Evolutionary conservation across 92 coral and sea anemone genomes (phyloP), one percentile per base, ranked within the genome.

Genomic region (Actinernus sp.): DNA sequence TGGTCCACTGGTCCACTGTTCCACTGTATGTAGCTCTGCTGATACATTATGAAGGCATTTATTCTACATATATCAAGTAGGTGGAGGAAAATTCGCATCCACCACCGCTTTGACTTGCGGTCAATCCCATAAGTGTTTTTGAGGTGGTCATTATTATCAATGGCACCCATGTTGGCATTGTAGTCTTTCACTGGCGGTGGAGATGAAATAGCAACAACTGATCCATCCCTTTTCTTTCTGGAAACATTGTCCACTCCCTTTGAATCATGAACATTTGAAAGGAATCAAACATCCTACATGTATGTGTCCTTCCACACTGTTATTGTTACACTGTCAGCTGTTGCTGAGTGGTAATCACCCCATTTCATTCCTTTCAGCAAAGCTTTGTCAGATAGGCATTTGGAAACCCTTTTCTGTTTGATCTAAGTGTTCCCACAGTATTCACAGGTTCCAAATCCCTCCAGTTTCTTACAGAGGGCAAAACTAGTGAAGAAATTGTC

Each of bases 91-190:
- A 51, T 66, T 1, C 63, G 39, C 2, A 66, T 23, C 74, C 74
- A 66, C 74, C 62, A 51, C 4, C 39, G 1, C 19, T 39, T 52
- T 1, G 62, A 66, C 27, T 66, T 66, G 27, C 74, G 62, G 11
- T 66, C 62, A n/a, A 66, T 66, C 36, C 60, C 74, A 38, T 66
- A 66, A 0, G 74, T 2, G 2, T 33, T 66, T 8, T 66, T 66
- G 8, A 66, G 74, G 16, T 66, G 74, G 13, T 66, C 62, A 26
- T 22, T 34, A 5, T 52, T 52, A 58, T 51, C 74, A 9, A 51
- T 66, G 1, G 74, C 73, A 18, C 73, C 61, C 73, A 66, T 66
- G 17, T 66, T 66, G 1, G 10, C 2, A n/a, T n/a, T n/a, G 48
- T 66, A 66, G 3, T 33, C 60, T 17, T 65, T 65, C 6, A 65